These are phyloP conservation scores for Corythornis vintsioides DNA, from an alignment of 2,113 vertebrate species.

Conservation along the genomic window DNA sequence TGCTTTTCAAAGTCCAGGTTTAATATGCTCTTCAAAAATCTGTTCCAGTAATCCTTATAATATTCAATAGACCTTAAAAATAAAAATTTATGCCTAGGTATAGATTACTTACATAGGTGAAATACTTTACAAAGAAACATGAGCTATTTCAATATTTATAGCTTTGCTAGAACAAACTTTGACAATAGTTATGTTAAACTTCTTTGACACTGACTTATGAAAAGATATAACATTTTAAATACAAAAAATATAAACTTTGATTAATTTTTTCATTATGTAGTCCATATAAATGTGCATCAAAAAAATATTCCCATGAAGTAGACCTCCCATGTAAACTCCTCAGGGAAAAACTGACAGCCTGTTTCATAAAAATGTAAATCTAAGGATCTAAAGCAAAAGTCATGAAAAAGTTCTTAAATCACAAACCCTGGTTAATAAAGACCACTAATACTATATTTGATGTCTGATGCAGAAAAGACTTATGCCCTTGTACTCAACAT, in stretches of 20 bases:
- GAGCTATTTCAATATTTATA: neutral
- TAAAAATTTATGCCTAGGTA: neutral
- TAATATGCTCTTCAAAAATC: neutral
- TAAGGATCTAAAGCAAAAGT: neutral
- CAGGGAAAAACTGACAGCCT: neutral
- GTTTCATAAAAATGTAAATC: neutral
- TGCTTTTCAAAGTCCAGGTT: neutral
- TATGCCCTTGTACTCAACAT: neutral
- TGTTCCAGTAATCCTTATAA: neutral
- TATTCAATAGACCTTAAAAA: neutral
- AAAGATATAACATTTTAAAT: neutral
- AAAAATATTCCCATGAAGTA: neutral
- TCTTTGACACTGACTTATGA: neutral
- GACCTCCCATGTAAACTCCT: neutral
- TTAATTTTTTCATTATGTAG: neutral
- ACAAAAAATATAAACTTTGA: neutral
- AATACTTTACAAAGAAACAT: neutral
- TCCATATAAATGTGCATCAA: neutral
- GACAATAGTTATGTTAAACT: neutral
- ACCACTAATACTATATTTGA: neutral
- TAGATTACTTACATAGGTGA: neutral
- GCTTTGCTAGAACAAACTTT: neutral
- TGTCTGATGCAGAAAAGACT: neutral
- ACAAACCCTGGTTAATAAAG: neutral
- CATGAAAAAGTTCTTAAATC: neutral